phyloP scores from a whole-genome alignment of 2,797 vertebrate genomes.

The Picus viridis region DNA sequence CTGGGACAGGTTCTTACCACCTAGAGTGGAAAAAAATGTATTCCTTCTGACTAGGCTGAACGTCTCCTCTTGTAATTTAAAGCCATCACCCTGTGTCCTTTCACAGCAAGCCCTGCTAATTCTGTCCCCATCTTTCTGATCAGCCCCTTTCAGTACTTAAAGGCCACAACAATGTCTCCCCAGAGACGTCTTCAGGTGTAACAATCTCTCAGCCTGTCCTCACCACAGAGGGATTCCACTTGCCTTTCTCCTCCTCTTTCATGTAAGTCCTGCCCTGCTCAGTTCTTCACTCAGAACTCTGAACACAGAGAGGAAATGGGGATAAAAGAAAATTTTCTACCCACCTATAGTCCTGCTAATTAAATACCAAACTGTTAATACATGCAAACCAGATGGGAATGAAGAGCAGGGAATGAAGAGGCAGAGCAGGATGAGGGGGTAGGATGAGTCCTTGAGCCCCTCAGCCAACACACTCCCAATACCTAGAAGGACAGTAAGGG shows the following conservation, averaged over 20 bases:
- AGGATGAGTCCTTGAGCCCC: rapidly evolving
- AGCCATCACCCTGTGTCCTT: not conserved
- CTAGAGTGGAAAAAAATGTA: not conserved
- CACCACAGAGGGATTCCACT: not conserved
- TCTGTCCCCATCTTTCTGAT: not conserved
- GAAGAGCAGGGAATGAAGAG: not conserved
- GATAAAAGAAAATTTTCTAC: not conserved
- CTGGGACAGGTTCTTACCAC: no score
- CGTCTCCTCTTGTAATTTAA: not conserved
- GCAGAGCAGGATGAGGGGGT: rapidly evolving
- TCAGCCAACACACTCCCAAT: rapidly evolving
- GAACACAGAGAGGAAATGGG: not conserved
- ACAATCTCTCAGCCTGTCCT: not conserved
- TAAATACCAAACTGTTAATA: no score
- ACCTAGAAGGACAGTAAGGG: rapidly evolving
- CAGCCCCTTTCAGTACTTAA: not conserved
- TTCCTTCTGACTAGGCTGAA: not conserved
- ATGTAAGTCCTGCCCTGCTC: no score
- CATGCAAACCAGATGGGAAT: not conserved
- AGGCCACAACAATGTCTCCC: not conserved
- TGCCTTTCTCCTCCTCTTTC: not conserved
- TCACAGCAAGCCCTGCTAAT: not conserved
- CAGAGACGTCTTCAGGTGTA: not conserved
- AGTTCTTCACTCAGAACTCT: not conserved
- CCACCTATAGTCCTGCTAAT: not conserved